Conservation (phyloP, 2,888 invertebrate genomes). For the Caenorhabditis afra region DNA sequence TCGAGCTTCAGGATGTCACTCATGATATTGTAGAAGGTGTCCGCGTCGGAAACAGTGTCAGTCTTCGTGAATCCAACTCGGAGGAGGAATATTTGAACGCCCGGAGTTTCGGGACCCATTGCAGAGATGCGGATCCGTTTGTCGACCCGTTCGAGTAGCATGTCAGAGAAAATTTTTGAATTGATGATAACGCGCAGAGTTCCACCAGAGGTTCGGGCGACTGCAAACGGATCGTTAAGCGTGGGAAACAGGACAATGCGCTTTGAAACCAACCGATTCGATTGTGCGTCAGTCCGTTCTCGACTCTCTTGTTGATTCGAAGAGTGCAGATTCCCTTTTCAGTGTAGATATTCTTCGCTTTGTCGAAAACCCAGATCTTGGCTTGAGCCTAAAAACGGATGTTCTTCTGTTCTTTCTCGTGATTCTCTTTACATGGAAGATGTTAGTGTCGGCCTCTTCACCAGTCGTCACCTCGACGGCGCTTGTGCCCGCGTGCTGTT, state of each 20-base stretch:
- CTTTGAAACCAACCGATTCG: slow-evolving; percentile 47
- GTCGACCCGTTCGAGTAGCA: slow-evolving; percentile 75
- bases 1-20: slow-evolving; percentile 56
- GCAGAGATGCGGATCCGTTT: slow-evolving; percentile 74
- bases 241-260: no score
- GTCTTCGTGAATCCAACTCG: slow-evolving; percentile 64
- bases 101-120: slow-evolving; percentile 67
- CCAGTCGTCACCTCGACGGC: slow-evolving; percentile 73
- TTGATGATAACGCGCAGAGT: slow-evolving; percentile 77
- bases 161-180: slow-evolving; percentile 74
- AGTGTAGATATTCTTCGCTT: slow-evolving; percentile 67
- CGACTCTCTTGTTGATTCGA: slow-evolving; percentile 58
- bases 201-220: slow-evolving; percentile 77
- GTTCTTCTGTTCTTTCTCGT: neutral
- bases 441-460: slow-evolving; percentile 73
- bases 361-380: slow-evolving; percentile 77
- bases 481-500: slow-evolving; percentile 65
- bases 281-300: slow-evolving; percentile 58
- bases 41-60: slow-evolving; percentile 43
- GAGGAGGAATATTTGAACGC: slow-evolving; percentile 78
- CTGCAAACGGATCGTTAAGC: slow-evolving; percentile 58
- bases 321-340: slow-evolving; percentile 74
- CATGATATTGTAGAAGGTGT: slow-evolving; percentile 48
- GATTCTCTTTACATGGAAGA: slow-evolving; percentile 65
- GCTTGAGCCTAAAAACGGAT: slow-evolving; percentile 71